Evolutionary conservation across 2,888 invertebrate species (phyloP).

Genomic region (Sepiola atlantica): DNA sequence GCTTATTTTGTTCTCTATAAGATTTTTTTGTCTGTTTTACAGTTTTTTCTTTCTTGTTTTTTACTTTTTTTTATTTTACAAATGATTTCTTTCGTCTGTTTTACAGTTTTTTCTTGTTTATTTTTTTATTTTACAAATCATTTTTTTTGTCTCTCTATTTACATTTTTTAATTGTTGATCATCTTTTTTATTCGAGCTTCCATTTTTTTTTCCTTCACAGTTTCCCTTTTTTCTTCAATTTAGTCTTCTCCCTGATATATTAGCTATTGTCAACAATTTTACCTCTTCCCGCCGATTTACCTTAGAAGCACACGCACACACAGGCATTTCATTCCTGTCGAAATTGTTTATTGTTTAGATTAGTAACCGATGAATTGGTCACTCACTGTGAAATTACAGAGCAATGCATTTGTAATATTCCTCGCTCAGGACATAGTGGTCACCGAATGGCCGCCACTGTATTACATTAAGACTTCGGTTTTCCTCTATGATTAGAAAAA

Average conservation of each 20-base stretch:
- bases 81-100: too few relatives aligned
- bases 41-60: too few relatives aligned
- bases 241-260: background rate
- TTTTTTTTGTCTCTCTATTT: background rate
- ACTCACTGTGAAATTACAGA: slow-evolving; percentile 11
- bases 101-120: too few relatives aligned
- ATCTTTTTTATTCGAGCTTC: background rate
- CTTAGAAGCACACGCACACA: background rate
- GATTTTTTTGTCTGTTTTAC: too few relatives aligned
- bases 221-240: background rate
- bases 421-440: background rate
- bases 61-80: too few relatives aligned
- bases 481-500: background rate
- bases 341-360: slow-evolving; percentile 32
- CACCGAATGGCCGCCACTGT: background rate
- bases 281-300: background rate
- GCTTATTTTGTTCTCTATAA: too few relatives aligned
- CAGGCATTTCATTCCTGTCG: background rate
- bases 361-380: background rate
- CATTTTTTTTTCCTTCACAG: background rate
- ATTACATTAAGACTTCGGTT: background rate
- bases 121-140: too few relatives aligned
- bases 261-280: background rate
- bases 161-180: background rate
- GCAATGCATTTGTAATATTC: background rate